These are phyloP conservation scores for Jacana jacana DNA, from an alignment of 2,113 vertebrate genomes.

Conservation along the genomic window DNA sequence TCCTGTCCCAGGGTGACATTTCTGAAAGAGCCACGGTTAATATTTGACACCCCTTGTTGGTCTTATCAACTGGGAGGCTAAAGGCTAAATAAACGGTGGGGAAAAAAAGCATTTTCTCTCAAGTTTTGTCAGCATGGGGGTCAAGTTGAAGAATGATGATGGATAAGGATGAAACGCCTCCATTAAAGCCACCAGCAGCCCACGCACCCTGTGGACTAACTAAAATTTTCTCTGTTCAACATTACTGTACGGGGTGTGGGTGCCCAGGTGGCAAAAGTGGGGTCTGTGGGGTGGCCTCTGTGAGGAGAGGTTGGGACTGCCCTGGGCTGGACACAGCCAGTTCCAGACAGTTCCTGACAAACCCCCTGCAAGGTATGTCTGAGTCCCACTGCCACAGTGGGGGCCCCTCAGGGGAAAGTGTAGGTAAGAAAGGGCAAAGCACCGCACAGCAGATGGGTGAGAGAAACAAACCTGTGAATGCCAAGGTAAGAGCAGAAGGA, in stretches of 20 bases:
- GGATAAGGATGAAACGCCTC: not conserved
- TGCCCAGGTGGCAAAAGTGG: fast-evolving
- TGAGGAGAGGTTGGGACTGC: fast-evolving
- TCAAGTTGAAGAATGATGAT: not conserved
- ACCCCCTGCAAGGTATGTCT: fast-evolving
- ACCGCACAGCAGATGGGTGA: fast-evolving
- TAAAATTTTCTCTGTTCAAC: fast-evolving
- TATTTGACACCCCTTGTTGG: not conserved
- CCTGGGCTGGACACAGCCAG: fast-evolving
- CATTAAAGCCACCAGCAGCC: not conserved
- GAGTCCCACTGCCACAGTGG: fast-evolving
- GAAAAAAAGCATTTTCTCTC: not conserved
- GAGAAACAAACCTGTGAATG: not conserved
- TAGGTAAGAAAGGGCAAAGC: not conserved
- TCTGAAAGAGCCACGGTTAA: not conserved
- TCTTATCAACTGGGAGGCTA: not conserved
- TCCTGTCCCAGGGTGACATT: not conserved
- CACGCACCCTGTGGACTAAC: fast-evolving
- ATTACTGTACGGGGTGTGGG: fast-evolving
- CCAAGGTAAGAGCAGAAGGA: not conserved
- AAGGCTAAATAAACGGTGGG: not conserved
- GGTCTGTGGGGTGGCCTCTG: fast-evolving
- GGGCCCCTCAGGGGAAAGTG: fast-evolving
- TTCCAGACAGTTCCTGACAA: fast-evolving
- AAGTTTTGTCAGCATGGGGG: not conserved